Evolutionary conservation across 2,888 invertebrate species (phyloP).

Genomic region (Melanostoma mellinum): DNA sequence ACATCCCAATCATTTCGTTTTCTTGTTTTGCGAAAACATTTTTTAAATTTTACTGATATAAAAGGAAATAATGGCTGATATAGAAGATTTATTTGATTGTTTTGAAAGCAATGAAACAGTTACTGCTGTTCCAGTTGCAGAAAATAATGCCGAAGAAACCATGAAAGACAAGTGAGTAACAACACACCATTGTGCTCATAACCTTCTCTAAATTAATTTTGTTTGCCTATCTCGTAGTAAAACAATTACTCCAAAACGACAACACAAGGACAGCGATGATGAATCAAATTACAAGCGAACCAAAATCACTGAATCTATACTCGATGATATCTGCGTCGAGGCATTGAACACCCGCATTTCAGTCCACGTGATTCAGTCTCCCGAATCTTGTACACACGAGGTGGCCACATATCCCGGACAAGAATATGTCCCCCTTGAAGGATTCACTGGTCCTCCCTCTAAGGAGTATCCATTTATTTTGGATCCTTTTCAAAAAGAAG

Average conservation of each 20-base stretch:
- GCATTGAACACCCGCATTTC: slow-evolving; percentile 91
- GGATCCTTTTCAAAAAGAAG: slow-evolving; percentile 99
- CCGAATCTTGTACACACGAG: slow-evolving; percentile 97
- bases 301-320: slow-evolving; percentile 78
- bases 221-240: slow-evolving; percentile 30
- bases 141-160: background rate
- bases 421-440: slow-evolving; percentile 87
- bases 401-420: slow-evolving; percentile 96
- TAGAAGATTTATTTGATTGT: slow-evolving; percentile 81
- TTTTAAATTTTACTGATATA: background rate
- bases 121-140: slow-evolving; percentile 52
- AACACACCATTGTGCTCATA: slow-evolving; percentile 4
- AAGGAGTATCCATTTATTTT: slow-evolving; percentile 96
- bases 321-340: slow-evolving; percentile 85
- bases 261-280: slow-evolving; percentile 40
- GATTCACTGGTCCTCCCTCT: slow-evolving; percentile 87
- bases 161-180: slow-evolving; percentile 45
- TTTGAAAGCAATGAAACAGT: slow-evolving; percentile 78
- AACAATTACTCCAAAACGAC: slow-evolving; percentile 54
- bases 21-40: slow-evolving; percentile 4
- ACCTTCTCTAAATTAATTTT: slow-evolving; percentile 8
- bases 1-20: slow-evolving; percentile 20
- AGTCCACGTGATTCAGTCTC: slow-evolving; percentile 93
- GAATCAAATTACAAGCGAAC: slow-evolving; percentile 56
- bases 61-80: slow-evolving; percentile 76